Evolutionary conservation across 2,888 invertebrate species (phyloP), one percentile per base, ranked within the genome.

Genomic region (Oxystoma pomonae): DNA sequence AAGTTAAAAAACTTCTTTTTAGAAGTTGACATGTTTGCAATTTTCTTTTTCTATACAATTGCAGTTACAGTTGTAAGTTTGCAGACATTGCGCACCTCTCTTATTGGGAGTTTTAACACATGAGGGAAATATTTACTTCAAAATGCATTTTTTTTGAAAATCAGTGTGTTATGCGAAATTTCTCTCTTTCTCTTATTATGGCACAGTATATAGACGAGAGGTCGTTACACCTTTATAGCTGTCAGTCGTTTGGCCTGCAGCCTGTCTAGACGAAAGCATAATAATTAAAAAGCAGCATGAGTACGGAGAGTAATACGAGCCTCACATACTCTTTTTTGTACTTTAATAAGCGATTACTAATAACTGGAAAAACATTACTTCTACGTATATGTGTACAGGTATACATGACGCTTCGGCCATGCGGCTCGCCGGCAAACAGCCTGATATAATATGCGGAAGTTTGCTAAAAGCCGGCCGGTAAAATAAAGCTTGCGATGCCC

Each of bases 271-370:
- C 35, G 35, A 35, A 35, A 35, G 35, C 35, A 35, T 35, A 35
- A 35, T 35, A 35, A 35, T 35, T 35, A 35, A 35, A 35, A 35
- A 35, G 35, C 35, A 35, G 35, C 35, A 12, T 35, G 35, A 35
- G 35, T 35, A 12, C 35, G 35, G 35, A 35, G 5, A 35, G 12
- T 35, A 35, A 35, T 35, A 35, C 35, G 35, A 35, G 35, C 35
- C 35, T 35, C 35, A 35, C 35, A 35, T 35, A 35, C 35, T 3
- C 12, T 35, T 35, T 35, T 7, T 12, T 35, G 12, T 35, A 35
- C 35, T 3, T 59, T 63, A 66, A 66, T 71, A 71, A 71, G 67
- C 69, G 70, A 68, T 73, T 72, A 72, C 69, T 73, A 67, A 65
- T 67, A 65, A 65, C 59, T 65, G 63, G 65, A 62, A 59, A 62